Evolutionary conservation across 2,888 invertebrate species (phyloP), one percentile per base, ranked within the genome.

Genomic region (Ischnus inquisitorius): DNA sequence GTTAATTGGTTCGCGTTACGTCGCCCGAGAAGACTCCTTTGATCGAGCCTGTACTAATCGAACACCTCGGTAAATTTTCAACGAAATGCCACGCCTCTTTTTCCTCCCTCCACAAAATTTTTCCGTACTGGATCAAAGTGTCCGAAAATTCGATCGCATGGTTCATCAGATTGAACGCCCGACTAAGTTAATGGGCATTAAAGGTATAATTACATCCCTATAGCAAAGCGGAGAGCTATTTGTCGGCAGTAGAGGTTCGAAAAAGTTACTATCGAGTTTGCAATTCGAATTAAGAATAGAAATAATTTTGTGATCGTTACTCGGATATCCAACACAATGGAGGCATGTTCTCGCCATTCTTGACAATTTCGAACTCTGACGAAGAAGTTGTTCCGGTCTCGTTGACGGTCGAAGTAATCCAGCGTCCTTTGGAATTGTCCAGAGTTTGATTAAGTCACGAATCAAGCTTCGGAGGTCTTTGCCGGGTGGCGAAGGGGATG

Each of bases 1-100:
- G 28, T 60, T 80, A 80, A 80, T 80, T 74, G 64, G 74, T 62
- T 71, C 22, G 10, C 43, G 54, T 67, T 72, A 74, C 19, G 25
- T 72, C 41, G 34, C 25, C 34, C 19, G 39, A 46, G 46, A 10
- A 80, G 62, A 39, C n/a, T 46, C 34, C 79, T 75, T 75, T 75
- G 80, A 75, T 75, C 68, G 34, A 25, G 25, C 48, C n/a, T 2
- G 16, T 57, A 16, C 22, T 22, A 28, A 12, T 48, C 68, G 25
- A 71, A 71, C 64, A 65, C 19, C 39, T 54, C 51, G 51, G 12
- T 51, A 34, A 62, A 69, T 75, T 75, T 43, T 51, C 48, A 19
- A 28, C 28, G 14, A 71, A 57, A 14, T 25, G 51, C 25, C 67
- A 41, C 43, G 6, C 6, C 25, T 34, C 75, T 34, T 39, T 14